A percentile compares a stretch with the other conserved stretches of the same genome.
These are phyloP conservation scores for Dendronephthya gigantea DNA, from an alignment of 64 coral and sea anemone genomes.

Conservation along the genomic window DNA sequence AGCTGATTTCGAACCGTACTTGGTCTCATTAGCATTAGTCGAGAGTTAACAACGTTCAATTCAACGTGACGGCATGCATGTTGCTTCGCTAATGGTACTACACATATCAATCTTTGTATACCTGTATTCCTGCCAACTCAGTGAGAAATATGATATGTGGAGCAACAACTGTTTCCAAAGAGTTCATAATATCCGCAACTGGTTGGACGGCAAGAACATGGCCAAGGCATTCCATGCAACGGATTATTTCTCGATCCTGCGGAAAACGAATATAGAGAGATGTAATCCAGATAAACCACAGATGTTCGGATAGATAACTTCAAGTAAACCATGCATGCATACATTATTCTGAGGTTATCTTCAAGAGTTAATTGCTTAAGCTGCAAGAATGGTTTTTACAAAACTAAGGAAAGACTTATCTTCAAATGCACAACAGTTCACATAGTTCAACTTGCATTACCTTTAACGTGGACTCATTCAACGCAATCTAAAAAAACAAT, in stretches of 20 bases:
- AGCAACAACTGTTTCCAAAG: constrained; percentile 35
- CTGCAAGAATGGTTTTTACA: background rate
- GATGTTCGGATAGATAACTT: background rate
- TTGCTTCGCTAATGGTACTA: too few species aligned
- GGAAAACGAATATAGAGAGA: background rate
- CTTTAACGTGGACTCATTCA: background rate
- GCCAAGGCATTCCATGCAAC: constrained; percentile 89
- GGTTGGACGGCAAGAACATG: constrained; percentile 43
- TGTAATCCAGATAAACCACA: too few species aligned
- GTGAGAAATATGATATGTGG: constrained; percentile 59
- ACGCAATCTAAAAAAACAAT: background rate
- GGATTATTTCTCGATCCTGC: constrained; percentile 65
- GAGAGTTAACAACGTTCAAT: too few species aligned
- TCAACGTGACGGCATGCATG: too few species aligned
- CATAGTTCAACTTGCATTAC: background rate
- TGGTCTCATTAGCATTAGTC: too few species aligned
- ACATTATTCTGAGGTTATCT: too few species aligned
- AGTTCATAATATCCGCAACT: constrained; percentile 24
- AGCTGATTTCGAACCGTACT: too few species aligned
- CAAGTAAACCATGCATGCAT: background rate
- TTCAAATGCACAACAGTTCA: background rate
- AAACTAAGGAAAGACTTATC: too few species aligned
- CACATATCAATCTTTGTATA: background rate
- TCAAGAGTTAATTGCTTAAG: too few species aligned
- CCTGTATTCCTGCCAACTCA: constrained; percentile 22